Evolutionary conservation across 1,140 invertebrate genomes (phyloP).

Genomic region (Physella acuta): DNA sequence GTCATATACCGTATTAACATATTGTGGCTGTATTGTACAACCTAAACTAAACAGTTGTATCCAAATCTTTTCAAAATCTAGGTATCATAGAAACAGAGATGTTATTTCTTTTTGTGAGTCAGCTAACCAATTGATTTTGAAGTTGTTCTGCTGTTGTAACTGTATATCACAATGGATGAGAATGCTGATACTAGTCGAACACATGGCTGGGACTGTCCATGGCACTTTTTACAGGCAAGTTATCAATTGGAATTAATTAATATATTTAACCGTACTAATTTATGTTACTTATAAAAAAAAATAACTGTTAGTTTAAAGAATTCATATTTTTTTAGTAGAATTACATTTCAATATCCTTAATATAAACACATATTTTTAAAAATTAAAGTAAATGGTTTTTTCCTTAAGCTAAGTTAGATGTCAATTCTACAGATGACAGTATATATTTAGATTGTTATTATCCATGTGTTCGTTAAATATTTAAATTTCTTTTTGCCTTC

Average conservation of each 20-base stretch:
- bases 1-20: too few relatives aligned
- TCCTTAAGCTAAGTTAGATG: background rate
- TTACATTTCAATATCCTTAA: background rate
- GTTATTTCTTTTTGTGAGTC: too few relatives aligned
- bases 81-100: too few relatives aligned
- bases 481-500: background rate
- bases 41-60: too few relatives aligned
- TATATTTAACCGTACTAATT: too few relatives aligned
- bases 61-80: too few relatives aligned
- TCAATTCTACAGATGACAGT: background rate
- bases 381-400: background rate
- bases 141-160: background rate
- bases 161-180: background rate
- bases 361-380: background rate
- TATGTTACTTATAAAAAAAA: too few relatives aligned
- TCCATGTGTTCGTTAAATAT: background rate
- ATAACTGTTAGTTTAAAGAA: background rate
- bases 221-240: slow-evolving; percentile 15
- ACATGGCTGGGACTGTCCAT: slow-evolving; percentile 3
- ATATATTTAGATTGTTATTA: background rate
- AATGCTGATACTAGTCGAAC: background rate
- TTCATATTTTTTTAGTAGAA: background rate
- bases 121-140: too few relatives aligned
- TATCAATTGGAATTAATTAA: too few relatives aligned
- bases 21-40: too few relatives aligned